Conservation (phyloP, 2,797 vertebrate genomes). For the Pipistrellus nathusii region DNA sequence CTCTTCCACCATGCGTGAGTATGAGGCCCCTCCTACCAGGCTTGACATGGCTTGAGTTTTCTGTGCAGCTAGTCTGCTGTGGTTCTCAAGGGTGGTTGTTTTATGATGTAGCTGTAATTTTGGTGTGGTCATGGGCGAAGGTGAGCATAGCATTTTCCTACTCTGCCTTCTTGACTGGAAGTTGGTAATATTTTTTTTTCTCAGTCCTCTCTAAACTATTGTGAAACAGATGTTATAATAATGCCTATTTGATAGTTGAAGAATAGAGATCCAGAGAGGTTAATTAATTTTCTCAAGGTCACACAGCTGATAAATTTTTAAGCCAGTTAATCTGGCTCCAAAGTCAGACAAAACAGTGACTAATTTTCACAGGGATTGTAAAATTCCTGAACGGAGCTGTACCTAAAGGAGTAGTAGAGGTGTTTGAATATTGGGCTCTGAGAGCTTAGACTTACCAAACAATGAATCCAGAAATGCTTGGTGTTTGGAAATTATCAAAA, state of each 20-base stretch:
- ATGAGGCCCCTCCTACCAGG: background rate
- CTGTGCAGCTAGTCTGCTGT: too few species aligned
- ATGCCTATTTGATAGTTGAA: background rate
- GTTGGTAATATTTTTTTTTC: conserved; percentile 1
- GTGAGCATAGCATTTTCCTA: too few species aligned
- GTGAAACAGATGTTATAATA: background rate
- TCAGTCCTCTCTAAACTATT: background rate
- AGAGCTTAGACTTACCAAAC: background rate
- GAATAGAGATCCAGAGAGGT: background rate
- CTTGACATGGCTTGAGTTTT: too few species aligned
- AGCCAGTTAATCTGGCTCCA: background rate
- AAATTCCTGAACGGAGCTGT: background rate
- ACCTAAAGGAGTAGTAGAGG: background rate
- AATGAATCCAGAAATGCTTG: background rate
- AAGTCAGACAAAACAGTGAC: background rate
- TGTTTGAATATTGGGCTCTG: background rate
- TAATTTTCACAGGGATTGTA: background rate
- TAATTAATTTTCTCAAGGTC: conserved; percentile 11
- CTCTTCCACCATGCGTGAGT: background rate
- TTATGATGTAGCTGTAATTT: too few species aligned
- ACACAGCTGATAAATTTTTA: background rate
- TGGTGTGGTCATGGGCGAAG: too few species aligned
- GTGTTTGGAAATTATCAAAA: background rate
- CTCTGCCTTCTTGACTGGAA: background rate
- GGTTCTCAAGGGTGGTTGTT: too few species aligned